A percentile compares a stretch with the other conserved stretches of the same genome.
phyloP scores from a whole-genome alignment of 2,113 vertebrate genomes.

The Sturnus vulgaris region DNA sequence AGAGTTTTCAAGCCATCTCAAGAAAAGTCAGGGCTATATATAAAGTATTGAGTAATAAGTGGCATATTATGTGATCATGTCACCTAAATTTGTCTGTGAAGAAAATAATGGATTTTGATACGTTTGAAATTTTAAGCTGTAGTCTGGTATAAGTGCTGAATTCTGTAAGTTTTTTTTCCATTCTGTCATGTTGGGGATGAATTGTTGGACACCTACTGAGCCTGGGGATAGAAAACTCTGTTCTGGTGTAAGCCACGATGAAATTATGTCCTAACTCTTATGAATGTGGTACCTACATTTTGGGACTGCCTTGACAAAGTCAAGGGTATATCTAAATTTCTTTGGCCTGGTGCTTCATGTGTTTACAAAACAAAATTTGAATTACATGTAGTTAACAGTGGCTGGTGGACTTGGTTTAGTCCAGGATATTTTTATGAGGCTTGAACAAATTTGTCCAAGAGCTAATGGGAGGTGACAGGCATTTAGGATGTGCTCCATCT shows the following conservation, averaged over 20 bases:
- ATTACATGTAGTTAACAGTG: neutral
- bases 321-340: neutral
- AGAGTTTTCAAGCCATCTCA: constrained; percentile 19
- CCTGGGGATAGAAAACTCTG: neutral
- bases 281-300: neutral
- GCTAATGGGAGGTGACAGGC: neutral
- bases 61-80: neutral
- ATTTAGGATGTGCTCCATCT: neutral
- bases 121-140: neutral
- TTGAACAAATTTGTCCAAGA: neutral
- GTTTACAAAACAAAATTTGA: neutral
- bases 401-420: neutral
- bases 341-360: neutral
- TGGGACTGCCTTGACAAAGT: neutral
- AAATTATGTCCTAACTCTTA: neutral
- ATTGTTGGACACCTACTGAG: neutral
- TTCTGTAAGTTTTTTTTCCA: fast-evolving
- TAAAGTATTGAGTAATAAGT: neutral
- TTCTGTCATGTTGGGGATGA: neutral
- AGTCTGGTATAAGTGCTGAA: neutral
- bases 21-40: constrained; percentile 3
- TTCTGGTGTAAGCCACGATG: neutral
- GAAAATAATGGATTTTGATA: neutral
- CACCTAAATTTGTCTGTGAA: neutral
- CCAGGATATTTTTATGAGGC: neutral